Conservation (phyloP, 2,113 vertebrate genomes). For the Aphelocoma coerulescens region DNA sequence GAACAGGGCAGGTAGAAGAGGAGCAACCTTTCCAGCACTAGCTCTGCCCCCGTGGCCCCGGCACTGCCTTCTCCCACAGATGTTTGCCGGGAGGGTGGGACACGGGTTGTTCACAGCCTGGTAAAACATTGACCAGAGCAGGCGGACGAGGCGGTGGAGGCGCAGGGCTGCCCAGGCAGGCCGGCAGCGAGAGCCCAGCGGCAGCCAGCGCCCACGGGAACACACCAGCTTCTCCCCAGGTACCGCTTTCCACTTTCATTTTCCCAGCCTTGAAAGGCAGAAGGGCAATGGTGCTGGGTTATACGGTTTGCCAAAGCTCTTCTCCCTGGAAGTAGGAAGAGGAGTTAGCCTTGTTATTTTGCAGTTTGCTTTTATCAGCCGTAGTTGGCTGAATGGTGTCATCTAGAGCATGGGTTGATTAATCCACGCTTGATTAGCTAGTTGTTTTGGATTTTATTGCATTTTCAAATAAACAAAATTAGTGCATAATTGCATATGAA, state of each 20-base stretch:
- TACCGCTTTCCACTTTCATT: constrained; percentile 37
- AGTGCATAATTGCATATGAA: not conserved
- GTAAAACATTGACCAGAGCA: constrained; percentile 80
- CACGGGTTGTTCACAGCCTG: constrained; percentile 65
- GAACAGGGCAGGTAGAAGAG: not conserved
- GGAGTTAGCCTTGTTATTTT: not conserved
- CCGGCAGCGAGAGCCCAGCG: not conserved
- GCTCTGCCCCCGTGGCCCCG: constrained; percentile 24
- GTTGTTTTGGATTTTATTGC: not conserved
- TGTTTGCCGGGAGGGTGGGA: constrained; percentile 83
- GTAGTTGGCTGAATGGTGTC: not conserved
- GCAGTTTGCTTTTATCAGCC: not conserved
- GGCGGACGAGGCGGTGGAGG: constrained; percentile 63
- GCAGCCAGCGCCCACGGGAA: not conserved
- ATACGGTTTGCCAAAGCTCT: not conserved
- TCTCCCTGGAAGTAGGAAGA: not conserved
- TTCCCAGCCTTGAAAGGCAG: not conserved
- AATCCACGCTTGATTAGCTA: not conserved
- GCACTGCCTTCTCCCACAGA: constrained; percentile 54
- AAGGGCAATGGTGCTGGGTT: not conserved
- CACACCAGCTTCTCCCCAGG: constrained; percentile 36
- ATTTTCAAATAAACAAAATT: not conserved
- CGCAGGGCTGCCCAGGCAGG: constrained; percentile 45
- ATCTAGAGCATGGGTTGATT: not conserved
- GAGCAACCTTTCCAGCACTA: not conserved